These are phyloP conservation scores for Ommatoiulus sabulosus DNA, from an alignment of 2,888 invertebrate species.

Conservation along the genomic window DNA sequence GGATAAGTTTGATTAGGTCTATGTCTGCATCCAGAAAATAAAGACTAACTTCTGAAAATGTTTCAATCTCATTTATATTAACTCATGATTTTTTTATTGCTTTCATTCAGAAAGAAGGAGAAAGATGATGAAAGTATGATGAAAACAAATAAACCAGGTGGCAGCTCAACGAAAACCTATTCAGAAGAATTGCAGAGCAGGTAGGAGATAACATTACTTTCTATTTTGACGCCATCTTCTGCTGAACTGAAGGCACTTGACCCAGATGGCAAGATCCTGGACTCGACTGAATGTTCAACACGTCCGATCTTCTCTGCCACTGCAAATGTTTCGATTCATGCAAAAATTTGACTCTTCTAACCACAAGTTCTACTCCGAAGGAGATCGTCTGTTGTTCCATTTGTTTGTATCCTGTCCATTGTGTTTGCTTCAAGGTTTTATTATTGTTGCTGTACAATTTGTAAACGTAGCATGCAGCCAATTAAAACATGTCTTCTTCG, in stretches of 20 bases:
- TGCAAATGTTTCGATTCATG: background rate
- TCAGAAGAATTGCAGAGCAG: slow-evolving; percentile 11
- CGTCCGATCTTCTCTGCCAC: slow-evolving; percentile 20
- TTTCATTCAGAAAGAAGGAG: background rate
- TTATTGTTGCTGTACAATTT: background rate
- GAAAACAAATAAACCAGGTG: slow-evolving; percentile 14
- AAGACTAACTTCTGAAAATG: too few species aligned
- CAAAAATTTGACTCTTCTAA: background rate
- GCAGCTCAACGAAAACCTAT: background rate
- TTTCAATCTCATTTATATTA: background rate
- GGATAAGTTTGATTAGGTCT: too few species aligned
- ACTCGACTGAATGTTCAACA: slow-evolving; percentile 21
- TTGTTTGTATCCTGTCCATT: background rate
- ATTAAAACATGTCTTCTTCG: slow-evolving; percentile 25
- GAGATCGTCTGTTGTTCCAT: slow-evolving; percentile 18
- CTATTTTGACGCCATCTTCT: slow-evolving; percentile 7
- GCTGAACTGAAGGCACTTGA: slow-evolving; percentile 20
- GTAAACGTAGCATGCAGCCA: slow-evolving; percentile 1
- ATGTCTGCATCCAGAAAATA: too few species aligned
- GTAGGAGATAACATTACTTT: background rate
- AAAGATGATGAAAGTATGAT: background rate
- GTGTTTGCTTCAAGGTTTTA: slow-evolving; percentile 20
- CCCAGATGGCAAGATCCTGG: slow-evolving; percentile 17
- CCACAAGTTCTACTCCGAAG: background rate
- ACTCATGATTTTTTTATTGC: background rate